phyloP scores from a whole-genome alignment of 2,888 invertebrate genomes.

The Pediacus dermestoides region DNA sequence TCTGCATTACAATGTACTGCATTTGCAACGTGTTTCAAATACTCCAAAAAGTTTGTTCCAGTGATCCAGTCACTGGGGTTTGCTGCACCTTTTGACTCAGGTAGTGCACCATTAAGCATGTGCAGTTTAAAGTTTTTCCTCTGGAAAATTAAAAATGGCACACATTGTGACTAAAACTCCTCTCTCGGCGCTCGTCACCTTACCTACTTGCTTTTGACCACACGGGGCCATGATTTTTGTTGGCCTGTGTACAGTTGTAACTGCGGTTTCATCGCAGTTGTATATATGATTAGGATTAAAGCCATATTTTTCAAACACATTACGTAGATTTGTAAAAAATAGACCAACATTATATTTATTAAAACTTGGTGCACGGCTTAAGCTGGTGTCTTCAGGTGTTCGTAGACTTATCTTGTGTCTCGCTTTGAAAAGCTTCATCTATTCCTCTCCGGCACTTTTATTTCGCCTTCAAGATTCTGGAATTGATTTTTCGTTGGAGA shows the following conservation, averaged over 20 bases:
- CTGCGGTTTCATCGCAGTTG: slow-evolving; percentile 16
- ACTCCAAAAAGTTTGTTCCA: slow-evolving; percentile 20
- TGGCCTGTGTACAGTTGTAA: slow-evolving; percentile 16
- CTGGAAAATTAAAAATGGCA: slow-evolving; percentile 12
- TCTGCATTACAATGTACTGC: slow-evolving; percentile 18
- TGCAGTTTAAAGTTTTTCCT: slow-evolving; percentile 8
- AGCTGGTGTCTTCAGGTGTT: slow-evolving; percentile 16
- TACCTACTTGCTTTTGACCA: slow-evolving; percentile 9
- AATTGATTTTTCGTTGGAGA: slow-evolving; percentile 15
- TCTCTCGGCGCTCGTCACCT: slow-evolving; percentile 13
- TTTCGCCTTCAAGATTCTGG: slow-evolving; percentile 15
- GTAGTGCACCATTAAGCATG: slow-evolving; percentile 6
- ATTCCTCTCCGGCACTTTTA: slow-evolving; percentile 17
- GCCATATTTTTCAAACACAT: slow-evolving; percentile 13
- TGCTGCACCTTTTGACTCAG: slow-evolving; percentile 1
- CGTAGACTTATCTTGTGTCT: slow-evolving; percentile 13
- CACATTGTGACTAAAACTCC: slow-evolving; percentile 16
- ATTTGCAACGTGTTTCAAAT: slow-evolving; percentile 34
- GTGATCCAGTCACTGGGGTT: slow-evolving; percentile 12
- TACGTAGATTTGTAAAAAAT: slow-evolving; percentile 14
- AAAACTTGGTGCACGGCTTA: slow-evolving; percentile 15
- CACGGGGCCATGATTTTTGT: slow-evolving; percentile 13
- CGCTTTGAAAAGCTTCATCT: slow-evolving; percentile 11
- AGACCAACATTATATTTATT: slow-evolving; percentile 11
- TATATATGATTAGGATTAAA: slow-evolving; percentile 12